phyloP scores from a whole-genome alignment of 2,888 invertebrate genomes.

The Elegia similella region DNA sequence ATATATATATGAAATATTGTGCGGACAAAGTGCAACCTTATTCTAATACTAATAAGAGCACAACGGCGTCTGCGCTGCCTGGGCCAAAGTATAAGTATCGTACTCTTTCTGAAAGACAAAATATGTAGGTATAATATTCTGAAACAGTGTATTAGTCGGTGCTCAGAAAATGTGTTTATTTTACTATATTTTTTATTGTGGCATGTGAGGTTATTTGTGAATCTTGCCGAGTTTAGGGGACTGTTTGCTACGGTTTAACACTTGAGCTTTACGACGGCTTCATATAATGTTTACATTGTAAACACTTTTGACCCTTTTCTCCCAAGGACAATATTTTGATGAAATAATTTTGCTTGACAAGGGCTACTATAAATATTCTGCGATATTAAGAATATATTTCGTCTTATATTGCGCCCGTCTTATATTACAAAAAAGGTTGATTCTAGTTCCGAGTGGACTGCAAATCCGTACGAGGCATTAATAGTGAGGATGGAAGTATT shows the following conservation, averaged over 20 bases:
- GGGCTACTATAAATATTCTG: not conserved
- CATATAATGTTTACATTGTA: slow-evolving; percentile 31
- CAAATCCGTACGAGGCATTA: too few species aligned
- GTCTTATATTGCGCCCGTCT: too few species aligned
- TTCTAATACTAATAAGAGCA: too few species aligned
- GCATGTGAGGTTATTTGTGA: slow-evolving; percentile 34
- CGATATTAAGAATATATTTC: slow-evolving; percentile 11
- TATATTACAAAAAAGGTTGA: too few species aligned
- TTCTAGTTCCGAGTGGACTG: too few species aligned
- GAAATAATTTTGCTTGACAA: not conserved
- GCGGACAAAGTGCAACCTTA: too few species aligned
- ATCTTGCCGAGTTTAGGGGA: slow-evolving; percentile 36
- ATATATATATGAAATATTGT: too few species aligned
- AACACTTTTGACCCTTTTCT: slow-evolving; percentile 26
- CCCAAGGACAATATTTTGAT: slow-evolving; percentile 18
- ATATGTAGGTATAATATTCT: too few species aligned
- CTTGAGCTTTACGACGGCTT: slow-evolving; percentile 37
- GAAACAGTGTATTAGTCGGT: not conserved
- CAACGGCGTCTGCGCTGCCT: too few species aligned
- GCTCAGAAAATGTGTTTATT: slow-evolving; percentile 20
- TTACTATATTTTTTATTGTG: slow-evolving; percentile 37
- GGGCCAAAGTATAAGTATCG: too few species aligned
- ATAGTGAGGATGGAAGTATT: too few species aligned
- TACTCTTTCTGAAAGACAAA: too few species aligned
- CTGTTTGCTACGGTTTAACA: slow-evolving; percentile 38